Evolutionary conservation across 1,140 invertebrate species (phyloP).

Genomic region (Pygmarrhopalites habei): DNA sequence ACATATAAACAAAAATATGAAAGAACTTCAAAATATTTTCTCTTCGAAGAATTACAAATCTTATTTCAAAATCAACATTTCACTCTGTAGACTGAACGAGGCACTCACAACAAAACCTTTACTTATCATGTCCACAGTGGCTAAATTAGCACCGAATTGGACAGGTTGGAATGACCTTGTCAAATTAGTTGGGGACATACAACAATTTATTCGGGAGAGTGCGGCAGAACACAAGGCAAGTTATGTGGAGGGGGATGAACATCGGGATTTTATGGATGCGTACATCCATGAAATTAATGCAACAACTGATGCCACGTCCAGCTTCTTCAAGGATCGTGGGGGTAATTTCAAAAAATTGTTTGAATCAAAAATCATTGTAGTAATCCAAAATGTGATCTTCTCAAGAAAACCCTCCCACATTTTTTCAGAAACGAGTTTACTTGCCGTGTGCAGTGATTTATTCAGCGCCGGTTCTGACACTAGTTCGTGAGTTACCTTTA

Average conservation of each 20-base stretch:
- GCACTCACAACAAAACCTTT: neutral
- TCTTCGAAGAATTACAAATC: too few relatives aligned
- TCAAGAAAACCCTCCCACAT: too few relatives aligned
- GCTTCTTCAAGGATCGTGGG: conserved; percentile 15
- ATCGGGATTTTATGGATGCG: conserved; percentile 10
- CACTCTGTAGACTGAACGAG: too few relatives aligned
- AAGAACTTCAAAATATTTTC: neutral
- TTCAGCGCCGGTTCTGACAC: too few relatives aligned
- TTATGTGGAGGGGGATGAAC: neutral
- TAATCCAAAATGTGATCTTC: too few relatives aligned
- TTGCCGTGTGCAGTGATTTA: too few relatives aligned
- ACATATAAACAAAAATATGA: too few relatives aligned
- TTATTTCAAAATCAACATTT: neutral
- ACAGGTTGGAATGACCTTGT: neutral
- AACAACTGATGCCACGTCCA: conserved; percentile 7
- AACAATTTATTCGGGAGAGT: neutral
- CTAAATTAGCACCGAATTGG: neutral
- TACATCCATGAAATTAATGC: conserved; percentile 11
- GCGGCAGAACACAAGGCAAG: conserved; percentile 11
- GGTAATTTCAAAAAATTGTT: neutral
- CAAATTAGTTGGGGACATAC: neutral
- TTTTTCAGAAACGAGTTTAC: too few relatives aligned
- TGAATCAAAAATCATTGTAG: too few relatives aligned
- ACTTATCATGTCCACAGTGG: neutral
- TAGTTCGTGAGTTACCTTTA: too few relatives aligned